Evolutionary conservation across 1,140 invertebrate genomes (phyloP).

Genomic region (Calephelis virginiensis): DNA sequence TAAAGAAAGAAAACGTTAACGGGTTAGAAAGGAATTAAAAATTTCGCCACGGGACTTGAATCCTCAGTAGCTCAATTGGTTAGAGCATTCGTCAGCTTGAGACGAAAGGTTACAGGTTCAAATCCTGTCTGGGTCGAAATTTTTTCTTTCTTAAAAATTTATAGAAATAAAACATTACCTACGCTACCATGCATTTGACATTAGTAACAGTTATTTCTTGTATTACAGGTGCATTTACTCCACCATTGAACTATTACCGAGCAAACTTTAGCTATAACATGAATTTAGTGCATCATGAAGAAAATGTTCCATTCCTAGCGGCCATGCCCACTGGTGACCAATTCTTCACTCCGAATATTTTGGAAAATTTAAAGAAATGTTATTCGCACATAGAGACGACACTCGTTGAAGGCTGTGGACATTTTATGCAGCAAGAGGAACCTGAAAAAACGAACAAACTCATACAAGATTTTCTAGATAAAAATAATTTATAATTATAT

Average conservation of each 20-base stretch:
- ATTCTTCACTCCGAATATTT: constrained; percentile 14
- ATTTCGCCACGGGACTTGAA: too few relatives aligned
- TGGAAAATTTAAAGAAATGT: constrained; percentile 20
- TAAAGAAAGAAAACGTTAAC: too few relatives aligned
- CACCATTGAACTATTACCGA: constrained; percentile 82
- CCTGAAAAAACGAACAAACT: constrained; percentile 24
- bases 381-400: constrained; percentile 27
- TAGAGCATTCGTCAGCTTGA: too few relatives aligned
- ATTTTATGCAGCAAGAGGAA: constrained; percentile 30
- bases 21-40: too few relatives aligned
- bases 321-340: constrained; percentile 23
- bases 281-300: constrained; percentile 30
- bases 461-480: constrained; percentile 75
- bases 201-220: neutral
- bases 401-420: constrained; percentile 20
- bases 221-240: constrained; percentile 77
- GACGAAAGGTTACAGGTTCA: too few relatives aligned
- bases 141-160: too few relatives aligned
- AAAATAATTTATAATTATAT: constrained; percentile 46
- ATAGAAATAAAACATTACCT: too few relatives aligned
- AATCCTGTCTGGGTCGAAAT: too few relatives aligned
- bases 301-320: constrained; percentile 38
- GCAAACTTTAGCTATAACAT: constrained; percentile 56
- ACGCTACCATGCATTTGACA: too few relatives aligned
- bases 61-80: too few relatives aligned